Evolutionary conservation across 2,888 invertebrate species (phyloP), one percentile per base, ranked within the genome.

Genomic region (Xestia rhomboidea): DNA sequence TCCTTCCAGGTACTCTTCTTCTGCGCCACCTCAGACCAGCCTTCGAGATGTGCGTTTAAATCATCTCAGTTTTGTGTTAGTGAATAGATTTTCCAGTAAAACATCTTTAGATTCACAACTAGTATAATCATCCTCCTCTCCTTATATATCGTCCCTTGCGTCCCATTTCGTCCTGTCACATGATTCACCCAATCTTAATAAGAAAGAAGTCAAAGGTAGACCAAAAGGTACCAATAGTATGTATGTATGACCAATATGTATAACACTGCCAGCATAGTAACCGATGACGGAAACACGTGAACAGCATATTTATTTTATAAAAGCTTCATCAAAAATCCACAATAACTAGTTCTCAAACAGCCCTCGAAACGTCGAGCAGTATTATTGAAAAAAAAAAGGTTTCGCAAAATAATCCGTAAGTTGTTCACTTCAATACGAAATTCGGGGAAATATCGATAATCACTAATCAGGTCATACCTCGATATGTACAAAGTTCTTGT

Each of bases 301-400:
- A 46, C 2, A 5, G 27, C 4, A 24, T 46, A 38, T 27, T 57
- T 38, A 57, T 49, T 69, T 8, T 5, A 41, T 46, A 34, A 79
- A 60, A 6, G 2, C 30, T 51, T 70, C 18, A 79, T 10, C 0
- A 51, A 62, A 49, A 44, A 51, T 44, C 34, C 21, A 38, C 38
- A 30, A 63, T 74, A n/a, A 77, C 15, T 46, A n/a, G 30, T 76
- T 66, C 18, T 30, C 18, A 30, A 81, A 81, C 15, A 54, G n/a
- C n/a, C 24, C 27, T 54, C 30, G 7, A 44, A 49, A 75, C 6
- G 15, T 41, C n/a, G 7, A 81, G 30, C 6, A 38, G 30, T 21
- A 24, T 63, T 63, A n/a, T 24, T 27, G 11, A 34, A 21, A 11
- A 46, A 24, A 46, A 49, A 79, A 51, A 51, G 13, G 13, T 21